A percentile compares a stretch with the other conserved stretches of the same genome.
These are phyloP conservation scores for Coelinius sp. DNA, from an alignment of 2,888 invertebrate species.

Conservation along the genomic window DNA sequence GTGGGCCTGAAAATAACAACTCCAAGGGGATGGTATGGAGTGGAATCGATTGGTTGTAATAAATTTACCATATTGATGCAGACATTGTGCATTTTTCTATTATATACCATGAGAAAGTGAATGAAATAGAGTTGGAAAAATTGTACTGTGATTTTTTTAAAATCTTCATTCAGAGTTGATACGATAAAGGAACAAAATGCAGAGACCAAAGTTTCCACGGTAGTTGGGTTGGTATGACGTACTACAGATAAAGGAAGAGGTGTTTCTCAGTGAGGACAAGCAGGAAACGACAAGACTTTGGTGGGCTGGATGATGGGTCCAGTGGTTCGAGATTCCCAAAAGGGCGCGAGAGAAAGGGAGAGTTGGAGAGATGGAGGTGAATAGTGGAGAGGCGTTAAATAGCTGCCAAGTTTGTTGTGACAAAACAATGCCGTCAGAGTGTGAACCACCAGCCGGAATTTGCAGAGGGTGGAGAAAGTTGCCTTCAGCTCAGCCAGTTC, in stretches of 20 bases:
- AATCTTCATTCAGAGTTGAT: conserved; percentile 7
- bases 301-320: conserved; percentile 35
- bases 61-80: conserved; percentile 49
- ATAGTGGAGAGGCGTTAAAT: conserved; percentile 63
- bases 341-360: conserved; percentile 31
- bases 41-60: conserved; percentile 48
- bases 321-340: conserved; percentile 39
- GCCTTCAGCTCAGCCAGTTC: conserved; percentile 44
- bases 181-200: background rate
- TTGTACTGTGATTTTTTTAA: background rate
- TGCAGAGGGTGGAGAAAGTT: conserved; percentile 45
- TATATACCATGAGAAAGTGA: conserved; percentile 7
- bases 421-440: conserved; percentile 61
- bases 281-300: conserved; percentile 34
- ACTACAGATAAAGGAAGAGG: conserved; percentile 33
- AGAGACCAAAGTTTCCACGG: conserved; percentile 6
- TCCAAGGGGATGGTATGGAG: conserved; percentile 36
- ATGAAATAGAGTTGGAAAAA: background rate
- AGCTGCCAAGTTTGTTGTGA: conserved; percentile 64
- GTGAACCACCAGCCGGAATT: conserved; percentile 27
- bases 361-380: conserved; percentile 27
- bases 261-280: conserved; percentile 19
- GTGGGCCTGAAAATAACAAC: conserved; percentile 49
- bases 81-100: conserved; percentile 28
- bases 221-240: conserved; percentile 13